Evolutionary conservation across 2,113 vertebrate genomes (phyloP).

Genomic region (Salvelinus namaycush): DNA sequence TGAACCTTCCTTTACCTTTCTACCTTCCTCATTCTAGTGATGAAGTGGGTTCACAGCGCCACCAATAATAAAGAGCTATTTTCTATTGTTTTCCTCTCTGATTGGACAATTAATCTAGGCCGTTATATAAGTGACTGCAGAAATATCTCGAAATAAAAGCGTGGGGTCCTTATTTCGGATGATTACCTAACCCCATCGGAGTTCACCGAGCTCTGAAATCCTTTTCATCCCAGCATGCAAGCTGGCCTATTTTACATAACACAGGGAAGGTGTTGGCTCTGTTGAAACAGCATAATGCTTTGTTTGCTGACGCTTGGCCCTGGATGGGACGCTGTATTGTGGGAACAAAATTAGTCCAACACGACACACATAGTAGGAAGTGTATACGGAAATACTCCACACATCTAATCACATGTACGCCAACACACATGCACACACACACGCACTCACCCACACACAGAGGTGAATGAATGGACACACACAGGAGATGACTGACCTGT

Average conservation of each 20-base stretch:
- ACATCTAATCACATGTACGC: slow-evolving; percentile 8
- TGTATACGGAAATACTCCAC: not conserved
- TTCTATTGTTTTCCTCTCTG: slow-evolving; percentile 14
- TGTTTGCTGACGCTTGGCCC: not conserved
- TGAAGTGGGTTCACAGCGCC: slow-evolving; percentile 21
- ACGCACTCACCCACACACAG: not conserved
- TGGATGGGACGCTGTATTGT: slow-evolving; percentile 38
- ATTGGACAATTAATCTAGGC: slow-evolving; percentile 4
- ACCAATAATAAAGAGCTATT: slow-evolving; percentile 25
- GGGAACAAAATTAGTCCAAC: slow-evolving; percentile 28
- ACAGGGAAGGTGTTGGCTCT: slow-evolving; percentile 41
- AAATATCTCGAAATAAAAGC: not conserved
- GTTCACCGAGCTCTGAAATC: not conserved
- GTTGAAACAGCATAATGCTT: not conserved
- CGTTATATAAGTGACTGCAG: not conserved
- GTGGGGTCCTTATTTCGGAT: not conserved
- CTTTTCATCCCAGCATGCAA: not conserved
- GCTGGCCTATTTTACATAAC: not conserved
- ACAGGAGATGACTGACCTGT: slow-evolving; percentile 71
- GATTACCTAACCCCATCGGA: not conserved
- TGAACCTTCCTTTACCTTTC: slow-evolving; percentile 18
- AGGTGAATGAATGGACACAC: slow-evolving; percentile 38
- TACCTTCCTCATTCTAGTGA: slow-evolving; percentile 13
- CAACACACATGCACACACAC: slow-evolving; percentile 19
- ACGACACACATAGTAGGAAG: not conserved